Evolutionary conservation across 2,888 invertebrate species (phyloP).

Genomic region (Lepidochitona cinerea): DNA sequence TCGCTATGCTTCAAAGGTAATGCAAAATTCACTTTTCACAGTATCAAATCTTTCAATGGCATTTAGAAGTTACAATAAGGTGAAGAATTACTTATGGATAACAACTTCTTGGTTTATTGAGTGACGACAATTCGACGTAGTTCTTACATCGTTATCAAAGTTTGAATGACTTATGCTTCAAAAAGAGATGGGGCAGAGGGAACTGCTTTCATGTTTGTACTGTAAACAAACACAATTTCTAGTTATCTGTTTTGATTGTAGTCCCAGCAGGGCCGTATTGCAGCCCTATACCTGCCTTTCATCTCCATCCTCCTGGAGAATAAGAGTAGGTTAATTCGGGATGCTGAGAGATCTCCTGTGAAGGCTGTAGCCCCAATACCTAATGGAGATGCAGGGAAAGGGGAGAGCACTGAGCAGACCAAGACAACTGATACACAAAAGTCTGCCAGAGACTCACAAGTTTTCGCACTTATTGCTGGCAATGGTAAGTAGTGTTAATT

Average conservation of each 20-base stretch:
- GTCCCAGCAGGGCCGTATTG: conserved; percentile 85
- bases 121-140: too few species aligned
- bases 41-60: too few species aligned
- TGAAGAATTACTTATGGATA: too few species aligned
- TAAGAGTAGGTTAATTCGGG: conserved; percentile 79
- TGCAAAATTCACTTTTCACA: too few species aligned
- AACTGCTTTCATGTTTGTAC: too few species aligned
- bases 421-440: background rate
- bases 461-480: conserved; percentile 64
- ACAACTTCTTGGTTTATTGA: too few species aligned
- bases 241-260: too few species aligned
- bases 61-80: too few species aligned
- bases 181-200: too few species aligned
- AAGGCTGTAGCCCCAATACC: conserved; percentile 18
- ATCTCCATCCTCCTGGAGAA: conserved; percentile 90
- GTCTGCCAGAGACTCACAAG: conserved; percentile 29
- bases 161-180: too few species aligned
- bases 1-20: conserved; percentile 84
- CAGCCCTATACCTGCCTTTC: conserved; percentile 92
- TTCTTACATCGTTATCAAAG: too few species aligned
- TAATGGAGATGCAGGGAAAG: conserved; percentile 38
- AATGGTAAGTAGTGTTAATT: conserved; percentile 42
- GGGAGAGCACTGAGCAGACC: conserved; percentile 7
- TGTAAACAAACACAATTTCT: too few species aligned
- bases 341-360: conserved; percentile 32